phyloP scores from a whole-genome alignment of 1,140 invertebrate genomes.

The Anastrepha ludens region DNA sequence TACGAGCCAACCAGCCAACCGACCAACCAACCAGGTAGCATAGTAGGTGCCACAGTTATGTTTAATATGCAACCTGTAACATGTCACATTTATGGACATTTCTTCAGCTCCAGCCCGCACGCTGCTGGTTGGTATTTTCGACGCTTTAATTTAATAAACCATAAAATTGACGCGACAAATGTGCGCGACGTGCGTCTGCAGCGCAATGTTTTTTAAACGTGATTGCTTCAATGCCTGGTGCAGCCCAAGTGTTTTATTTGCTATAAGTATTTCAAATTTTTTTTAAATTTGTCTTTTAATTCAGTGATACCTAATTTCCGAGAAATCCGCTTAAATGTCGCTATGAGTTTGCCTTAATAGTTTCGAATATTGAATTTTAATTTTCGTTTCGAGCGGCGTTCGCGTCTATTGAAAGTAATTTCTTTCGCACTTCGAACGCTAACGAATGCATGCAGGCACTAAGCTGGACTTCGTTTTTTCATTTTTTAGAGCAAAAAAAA shows the following conservation, averaged over 20 bases:
- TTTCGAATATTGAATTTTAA: not conserved
- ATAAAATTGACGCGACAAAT: constrained; percentile 53
- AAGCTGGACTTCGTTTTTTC: too few species aligned
- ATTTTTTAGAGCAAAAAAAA: too few species aligned
- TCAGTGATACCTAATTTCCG: not conserved
- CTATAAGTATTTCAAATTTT: not conserved
- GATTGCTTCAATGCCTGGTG: not conserved
- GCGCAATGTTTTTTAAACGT: not conserved
- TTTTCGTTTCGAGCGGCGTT: not conserved
- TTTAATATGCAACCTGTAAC: constrained; percentile 47
- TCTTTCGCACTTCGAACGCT: not conserved
- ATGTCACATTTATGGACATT: constrained; percentile 44
- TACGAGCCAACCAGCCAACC: not conserved
- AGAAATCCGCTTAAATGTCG: constrained; percentile 28
- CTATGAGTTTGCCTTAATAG: not conserved
- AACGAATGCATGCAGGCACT: too few species aligned
- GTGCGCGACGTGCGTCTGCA: constrained; percentile 19
- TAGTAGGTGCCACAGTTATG: not conserved
- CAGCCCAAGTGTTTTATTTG: not conserved
- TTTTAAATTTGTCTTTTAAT: not conserved
- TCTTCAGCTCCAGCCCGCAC: not conserved
- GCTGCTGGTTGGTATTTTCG: not conserved
- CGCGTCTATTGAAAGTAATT: not conserved
- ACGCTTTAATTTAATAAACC: constrained; percentile 50
- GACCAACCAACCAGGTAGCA: not conserved